These are phyloP conservation scores for Dinoponera quadriceps DNA, from an alignment of 1,140 invertebrate genomes.

Conservation along the genomic window DNA sequence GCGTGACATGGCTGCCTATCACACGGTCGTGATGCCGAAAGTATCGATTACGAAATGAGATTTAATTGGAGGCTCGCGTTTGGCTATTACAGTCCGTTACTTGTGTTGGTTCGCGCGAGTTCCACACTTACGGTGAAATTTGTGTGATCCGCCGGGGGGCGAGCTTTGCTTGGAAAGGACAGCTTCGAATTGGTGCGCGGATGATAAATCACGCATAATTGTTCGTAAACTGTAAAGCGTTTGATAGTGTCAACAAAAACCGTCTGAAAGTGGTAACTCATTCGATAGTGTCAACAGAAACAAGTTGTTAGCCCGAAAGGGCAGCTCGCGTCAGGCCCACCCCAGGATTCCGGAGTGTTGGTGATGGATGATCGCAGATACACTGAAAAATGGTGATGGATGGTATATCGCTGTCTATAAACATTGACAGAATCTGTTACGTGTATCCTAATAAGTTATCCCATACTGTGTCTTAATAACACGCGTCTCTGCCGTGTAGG, in stretches of 20 bases:
- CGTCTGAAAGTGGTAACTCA: constrained; percentile 71
- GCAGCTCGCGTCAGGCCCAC: constrained; percentile 70
- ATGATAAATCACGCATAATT: constrained; percentile 73
- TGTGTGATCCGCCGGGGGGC: neutral
- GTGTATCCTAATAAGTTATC: constrained; percentile 74
- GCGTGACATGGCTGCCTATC: constrained; percentile 32
- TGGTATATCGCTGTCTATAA: constrained; percentile 75
- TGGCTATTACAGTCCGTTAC: constrained; percentile 16
- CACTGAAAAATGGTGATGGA: constrained; percentile 80
- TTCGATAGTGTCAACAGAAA: constrained; percentile 77
- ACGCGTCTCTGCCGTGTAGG: constrained; percentile 11
- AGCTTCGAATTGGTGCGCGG: constrained; percentile 45
- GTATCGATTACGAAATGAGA: constrained; percentile 40
- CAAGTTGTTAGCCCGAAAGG: constrained; percentile 75
- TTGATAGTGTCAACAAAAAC: constrained; percentile 77
- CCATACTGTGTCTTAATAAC: constrained; percentile 60
- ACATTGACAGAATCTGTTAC: constrained; percentile 77
- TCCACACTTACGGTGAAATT: constrained; percentile 19
- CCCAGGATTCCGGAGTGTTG: constrained; percentile 75
- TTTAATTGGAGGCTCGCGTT: constrained; percentile 38
- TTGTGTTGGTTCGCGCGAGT: neutral
- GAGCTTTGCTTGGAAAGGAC: neutral
- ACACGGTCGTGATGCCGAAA: neutral
- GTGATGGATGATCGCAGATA: constrained; percentile 78
- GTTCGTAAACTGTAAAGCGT: constrained; percentile 70